Evolutionary conservation across 2,797 vertebrate genomes (phyloP), one percentile per base, ranked within the genome.

Genomic region (Rhadinocentrus ornatus): DNA sequence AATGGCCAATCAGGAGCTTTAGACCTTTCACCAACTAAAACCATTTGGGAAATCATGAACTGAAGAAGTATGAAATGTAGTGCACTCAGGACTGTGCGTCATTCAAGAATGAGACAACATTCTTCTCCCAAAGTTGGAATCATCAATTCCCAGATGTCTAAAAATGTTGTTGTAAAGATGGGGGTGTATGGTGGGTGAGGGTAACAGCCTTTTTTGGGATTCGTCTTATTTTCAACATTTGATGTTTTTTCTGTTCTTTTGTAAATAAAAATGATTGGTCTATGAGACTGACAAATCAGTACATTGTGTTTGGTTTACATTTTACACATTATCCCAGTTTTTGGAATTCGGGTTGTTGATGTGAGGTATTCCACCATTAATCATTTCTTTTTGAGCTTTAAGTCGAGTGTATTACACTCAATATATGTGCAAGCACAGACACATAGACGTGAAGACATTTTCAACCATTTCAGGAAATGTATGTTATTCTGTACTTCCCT

Each of bases 401-500:
- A 7, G 35, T 59, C 11, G 55, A 27, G 46, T 50, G 48, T 22
- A 22, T 20, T 22, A 7, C 22, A 2, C 13, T 29, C 24, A 62
- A 16, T 29, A 41, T 22, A 53, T 26, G 58, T 12, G 44, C 20
- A 29, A 26, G 12, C 4, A 5, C 13, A 62, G 7, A 56, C 3
- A 34, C 10, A 32, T 27, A 76, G 31, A 62, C 46, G 15, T 54
- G 27, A 16, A 39, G 67, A n/a, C 9, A 16, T 56, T 46, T 70
- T 16, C 29, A 48, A n/a, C n/a, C 9, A 20, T 66, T 59, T 64
- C n/a, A 65, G 35, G 20, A 67, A 35, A 55, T 78, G 62, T 44
- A 86, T 75, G 75, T 44, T 37, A 59, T 29, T 48, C 27, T 50
- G 34, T 8, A 34, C 62, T 41, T 55, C 53, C 27, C 18, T 6